Percentiles rank a stretch among this genome's conserved stretches.
phyloP scores from a whole-genome alignment of 2,888 invertebrate species.

The Caenorhabditis drosophilae region DNA sequence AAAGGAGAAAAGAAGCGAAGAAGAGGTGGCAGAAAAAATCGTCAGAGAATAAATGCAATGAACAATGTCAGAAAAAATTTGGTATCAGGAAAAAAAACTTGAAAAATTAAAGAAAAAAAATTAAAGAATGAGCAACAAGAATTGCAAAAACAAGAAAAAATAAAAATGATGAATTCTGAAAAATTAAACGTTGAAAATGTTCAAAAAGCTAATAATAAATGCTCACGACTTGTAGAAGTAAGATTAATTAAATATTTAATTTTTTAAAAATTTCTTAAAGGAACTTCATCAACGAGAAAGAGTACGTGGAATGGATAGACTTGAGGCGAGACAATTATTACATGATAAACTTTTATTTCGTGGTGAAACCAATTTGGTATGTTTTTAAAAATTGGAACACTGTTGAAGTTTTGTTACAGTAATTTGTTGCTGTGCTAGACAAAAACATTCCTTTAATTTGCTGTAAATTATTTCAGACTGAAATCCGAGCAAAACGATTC shows the following conservation, averaged over 20 bases:
- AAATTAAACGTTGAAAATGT: background rate
- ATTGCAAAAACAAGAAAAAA: background rate
- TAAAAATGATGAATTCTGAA: background rate
- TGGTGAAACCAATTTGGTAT: slow-evolving; percentile 14
- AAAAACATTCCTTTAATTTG: too few species aligned
- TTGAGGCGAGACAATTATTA: slow-evolving; percentile 21
- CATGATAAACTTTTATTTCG: slow-evolving; percentile 32
- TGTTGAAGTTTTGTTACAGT: background rate
- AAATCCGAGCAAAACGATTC: slow-evolving; percentile 18
- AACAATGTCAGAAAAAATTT: background rate
- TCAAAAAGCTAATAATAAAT: background rate
- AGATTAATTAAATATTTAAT: too few species aligned
- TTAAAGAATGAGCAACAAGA: background rate
- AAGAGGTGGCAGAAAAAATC: slow-evolving; percentile 16
- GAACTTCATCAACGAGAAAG: slow-evolving; percentile 28
- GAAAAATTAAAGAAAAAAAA: background rate
- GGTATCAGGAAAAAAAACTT: background rate
- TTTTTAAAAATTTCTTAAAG: slow-evolving; percentile 3
- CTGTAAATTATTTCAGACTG: too few species aligned
- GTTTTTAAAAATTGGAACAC: background rate
- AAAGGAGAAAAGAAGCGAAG: slow-evolving; percentile 9
- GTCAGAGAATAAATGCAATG: slow-evolving; percentile 5
- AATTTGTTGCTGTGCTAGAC: background rate
- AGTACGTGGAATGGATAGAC: slow-evolving; percentile 21
- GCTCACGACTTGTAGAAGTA: background rate